Evolutionary conservation across 2,888 invertebrate genomes (phyloP).

Genomic region (Acrobeloides nanus): DNA sequence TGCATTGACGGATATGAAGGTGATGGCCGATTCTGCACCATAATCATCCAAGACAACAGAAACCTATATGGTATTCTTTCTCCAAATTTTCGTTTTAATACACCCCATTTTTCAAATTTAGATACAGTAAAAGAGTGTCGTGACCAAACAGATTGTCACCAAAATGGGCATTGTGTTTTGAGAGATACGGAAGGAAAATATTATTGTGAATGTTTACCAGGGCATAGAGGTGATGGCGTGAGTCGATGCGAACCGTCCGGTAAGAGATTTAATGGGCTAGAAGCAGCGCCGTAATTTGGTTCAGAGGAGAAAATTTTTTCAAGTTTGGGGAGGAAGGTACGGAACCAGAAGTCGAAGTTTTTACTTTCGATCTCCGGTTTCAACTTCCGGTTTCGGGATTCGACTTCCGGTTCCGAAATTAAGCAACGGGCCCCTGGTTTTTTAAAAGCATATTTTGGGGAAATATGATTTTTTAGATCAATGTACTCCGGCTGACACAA

Average conservation of each 20-base stretch:
- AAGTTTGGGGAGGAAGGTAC: no score
- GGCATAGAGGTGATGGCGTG: constrained; percentile 56
- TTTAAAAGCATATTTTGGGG: no score
- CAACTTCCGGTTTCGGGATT: no score
- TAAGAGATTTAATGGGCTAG: no score
- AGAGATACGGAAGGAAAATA: constrained; percentile 51
- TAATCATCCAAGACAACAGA: no score
- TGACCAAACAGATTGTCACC: constrained; percentile 55
- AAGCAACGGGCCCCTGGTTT: no score
- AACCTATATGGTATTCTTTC: no score
- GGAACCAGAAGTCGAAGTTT: no score
- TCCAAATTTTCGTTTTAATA: not conserved
- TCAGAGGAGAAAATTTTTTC: no score
- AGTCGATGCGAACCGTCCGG: constrained; percentile 32
- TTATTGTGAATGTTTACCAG: constrained; percentile 56
- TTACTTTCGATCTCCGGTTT: no score
- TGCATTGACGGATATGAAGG: constrained; percentile 47
- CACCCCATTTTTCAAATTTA: not conserved
- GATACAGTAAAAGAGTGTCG: constrained; percentile 31
- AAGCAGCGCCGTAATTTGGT: no score
- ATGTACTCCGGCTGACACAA: constrained; percentile 41
- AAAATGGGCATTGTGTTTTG: constrained; percentile 55
- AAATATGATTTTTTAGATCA: constrained; percentile 30
- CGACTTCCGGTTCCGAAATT: no score
- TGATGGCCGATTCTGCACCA: constrained; percentile 36